phyloP scores from a whole-genome alignment of 1,140 invertebrate genomes.

The Brachionus paranguensis region DNA sequence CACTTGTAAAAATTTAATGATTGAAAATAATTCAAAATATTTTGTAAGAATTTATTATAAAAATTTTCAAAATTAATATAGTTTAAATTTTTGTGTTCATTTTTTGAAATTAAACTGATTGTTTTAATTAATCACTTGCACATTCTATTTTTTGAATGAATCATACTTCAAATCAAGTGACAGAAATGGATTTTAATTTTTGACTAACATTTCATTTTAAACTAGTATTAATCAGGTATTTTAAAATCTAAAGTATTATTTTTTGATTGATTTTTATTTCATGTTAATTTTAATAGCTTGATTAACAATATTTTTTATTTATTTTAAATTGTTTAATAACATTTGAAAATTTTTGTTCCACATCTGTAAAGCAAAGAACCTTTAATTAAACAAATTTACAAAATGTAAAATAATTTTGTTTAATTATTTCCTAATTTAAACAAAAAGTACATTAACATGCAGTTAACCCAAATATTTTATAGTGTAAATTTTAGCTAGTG shows the following conservation, averaged over 20 bases:
- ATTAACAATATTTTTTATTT: not conserved
- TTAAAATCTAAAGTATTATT: not conserved
- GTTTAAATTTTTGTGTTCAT: not conserved
- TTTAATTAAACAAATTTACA: not conserved
- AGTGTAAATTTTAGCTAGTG: conserved; percentile 22
- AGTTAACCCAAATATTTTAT: not conserved
- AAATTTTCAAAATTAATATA: not conserved
- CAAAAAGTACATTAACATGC: not conserved
- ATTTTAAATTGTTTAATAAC: not conserved
- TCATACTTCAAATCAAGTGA: not conserved
- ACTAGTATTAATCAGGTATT: not conserved
- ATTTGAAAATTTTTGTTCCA: not conserved
- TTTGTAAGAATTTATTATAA: no score
- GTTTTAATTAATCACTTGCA: not conserved
- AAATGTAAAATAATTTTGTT: not conserved
- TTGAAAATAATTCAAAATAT: no score
- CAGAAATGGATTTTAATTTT: not conserved
- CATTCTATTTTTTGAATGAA: not conserved
- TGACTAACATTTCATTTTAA: not conserved
- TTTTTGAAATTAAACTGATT: not conserved
- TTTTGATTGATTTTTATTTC: not conserved
- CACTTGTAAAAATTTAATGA: no score
- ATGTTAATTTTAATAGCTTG: not conserved
- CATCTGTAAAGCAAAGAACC: not conserved
- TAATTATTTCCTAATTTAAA: conserved; percentile 20